Evolutionary conservation across 2,888 invertebrate genomes (phyloP), one percentile per base, ranked within the genome.

Genomic region (Graphium colonna): DNA sequence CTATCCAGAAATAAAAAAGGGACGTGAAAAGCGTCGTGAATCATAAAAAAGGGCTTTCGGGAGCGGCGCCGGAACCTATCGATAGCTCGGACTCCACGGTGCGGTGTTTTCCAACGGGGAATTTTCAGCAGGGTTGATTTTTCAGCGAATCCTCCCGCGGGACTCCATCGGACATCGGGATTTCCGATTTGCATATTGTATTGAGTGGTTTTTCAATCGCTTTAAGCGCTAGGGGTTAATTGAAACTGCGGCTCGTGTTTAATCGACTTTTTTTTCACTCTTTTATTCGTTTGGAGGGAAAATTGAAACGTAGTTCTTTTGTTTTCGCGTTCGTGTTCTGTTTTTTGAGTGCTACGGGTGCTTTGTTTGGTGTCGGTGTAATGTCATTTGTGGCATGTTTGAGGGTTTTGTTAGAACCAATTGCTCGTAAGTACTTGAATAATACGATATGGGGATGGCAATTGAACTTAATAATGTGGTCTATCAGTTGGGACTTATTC

Each of bases 111-210:
- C 56, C 58, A 48, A 48, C 59, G 59, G 60, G 58, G 52, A 48
- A 43, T 60, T 59, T 59, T 56, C 26, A 40, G 42, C 43, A 47
- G 51, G 53, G 53, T 53, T 45, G 53, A 39, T 54, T 54, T 64
- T 67, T 67, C 60, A 60, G 61, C 55, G 60, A 51, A 56, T 57
- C 60, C 67, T 67, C 63, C 60, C 65, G 62, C 65, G 67, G 64
- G 65, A 62, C 48, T 59, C 55, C 62, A 75, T 76, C 66, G 75
- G 77, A 73, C 73, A 73, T 69, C 71, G 70, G 72, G 68, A 75
- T 74, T 74, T 54, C 51, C 71, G 64, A 85, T 86, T 85, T 84
- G 79, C 86, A 86, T 86, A 82, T 81, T 79, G 80, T 77, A 75
- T 72, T 72, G 72, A 54, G 53, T 54, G 58, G 59, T 61, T 60